Conservation (phyloP, 2,888 invertebrate species). For the Leptura quadrifasciata region DNA sequence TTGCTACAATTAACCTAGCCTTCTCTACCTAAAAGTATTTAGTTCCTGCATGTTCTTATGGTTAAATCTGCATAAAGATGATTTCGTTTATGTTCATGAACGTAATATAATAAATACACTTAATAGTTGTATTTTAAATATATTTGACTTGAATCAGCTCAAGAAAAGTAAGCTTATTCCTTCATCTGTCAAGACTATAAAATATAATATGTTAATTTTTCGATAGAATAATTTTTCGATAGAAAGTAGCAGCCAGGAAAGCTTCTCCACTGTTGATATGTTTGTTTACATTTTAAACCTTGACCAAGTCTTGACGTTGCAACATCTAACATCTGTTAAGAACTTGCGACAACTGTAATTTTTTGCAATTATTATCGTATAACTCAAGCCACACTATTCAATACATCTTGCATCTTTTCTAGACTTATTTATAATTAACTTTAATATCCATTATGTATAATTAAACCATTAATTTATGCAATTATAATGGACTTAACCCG, state of each 20-base stretch:
- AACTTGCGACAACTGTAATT: constrained; percentile 11
- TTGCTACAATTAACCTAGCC: too few species aligned
- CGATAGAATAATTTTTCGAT: not conserved
- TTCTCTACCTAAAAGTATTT: too few species aligned
- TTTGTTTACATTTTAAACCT: constrained; percentile 24
- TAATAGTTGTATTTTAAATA: too few species aligned
- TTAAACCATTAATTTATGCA: constrained; percentile 38
- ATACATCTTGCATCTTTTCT: not conserved
- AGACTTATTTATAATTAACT: constrained; percentile 14
- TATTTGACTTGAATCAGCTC: too few species aligned
- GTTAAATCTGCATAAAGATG: too few species aligned
- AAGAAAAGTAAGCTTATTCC: too few species aligned
- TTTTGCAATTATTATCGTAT: constrained; percentile 11
- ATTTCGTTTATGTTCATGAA: too few species aligned
- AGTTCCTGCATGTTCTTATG: too few species aligned
- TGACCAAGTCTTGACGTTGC: constrained; percentile 22
- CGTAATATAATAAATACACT: too few species aligned
- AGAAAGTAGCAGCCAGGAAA: not conserved
- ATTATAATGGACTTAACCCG: constrained; percentile 38
- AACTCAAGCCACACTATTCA: not conserved
- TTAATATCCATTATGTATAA: constrained; percentile 16
- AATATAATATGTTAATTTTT: not conserved
- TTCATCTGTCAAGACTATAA: too few species aligned
- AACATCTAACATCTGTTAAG: constrained; percentile 17
- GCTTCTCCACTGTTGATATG: constrained; percentile 9